Evolutionary conservation across 2,888 invertebrate species (phyloP).

Genomic region (Taphrorychus bicolor): DNA sequence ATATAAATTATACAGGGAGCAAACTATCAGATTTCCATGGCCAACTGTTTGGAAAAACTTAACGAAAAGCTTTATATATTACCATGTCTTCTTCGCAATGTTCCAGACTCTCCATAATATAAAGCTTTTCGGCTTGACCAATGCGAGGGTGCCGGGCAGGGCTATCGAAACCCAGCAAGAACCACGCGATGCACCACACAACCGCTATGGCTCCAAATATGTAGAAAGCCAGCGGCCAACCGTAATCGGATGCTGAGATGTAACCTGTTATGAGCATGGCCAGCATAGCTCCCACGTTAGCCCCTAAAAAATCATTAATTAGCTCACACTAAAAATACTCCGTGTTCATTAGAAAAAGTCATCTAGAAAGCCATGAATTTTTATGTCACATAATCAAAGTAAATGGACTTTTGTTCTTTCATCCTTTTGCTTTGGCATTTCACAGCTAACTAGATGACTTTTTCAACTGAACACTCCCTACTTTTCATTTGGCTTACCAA

Average conservation of each 20-base stretch:
- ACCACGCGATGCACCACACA: conserved; percentile 68
- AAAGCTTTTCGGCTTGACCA: conserved; percentile 67
- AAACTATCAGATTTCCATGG: too few species aligned
- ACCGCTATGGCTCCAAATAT: conserved; percentile 70
- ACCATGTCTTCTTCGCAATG: conserved; percentile 28
- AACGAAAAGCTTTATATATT: not conserved
- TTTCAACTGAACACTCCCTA: too few species aligned
- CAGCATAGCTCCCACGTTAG: conserved; percentile 74
- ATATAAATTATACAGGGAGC: too few species aligned
- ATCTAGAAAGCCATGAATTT: not conserved
- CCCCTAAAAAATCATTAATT: conserved; percentile 16
- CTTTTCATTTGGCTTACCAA: too few species aligned
- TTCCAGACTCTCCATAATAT: conserved; percentile 65
- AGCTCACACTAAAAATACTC: too few species aligned
- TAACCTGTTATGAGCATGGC: conserved; percentile 78
- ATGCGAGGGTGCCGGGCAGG: conserved; percentile 70
- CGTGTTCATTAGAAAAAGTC: too few species aligned
- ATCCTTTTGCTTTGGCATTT: too few species aligned
- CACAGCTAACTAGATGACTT: too few species aligned
- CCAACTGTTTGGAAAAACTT: not conserved
- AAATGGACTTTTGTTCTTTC: too few species aligned
- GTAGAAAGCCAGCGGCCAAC: conserved; percentile 84
- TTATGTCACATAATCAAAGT: too few species aligned
- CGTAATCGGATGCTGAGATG: conserved; percentile 70
- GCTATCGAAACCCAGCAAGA: conserved; percentile 69